Conservation (phyloP, 2,888 invertebrate genomes). For the Euphydryas editha region DNA sequence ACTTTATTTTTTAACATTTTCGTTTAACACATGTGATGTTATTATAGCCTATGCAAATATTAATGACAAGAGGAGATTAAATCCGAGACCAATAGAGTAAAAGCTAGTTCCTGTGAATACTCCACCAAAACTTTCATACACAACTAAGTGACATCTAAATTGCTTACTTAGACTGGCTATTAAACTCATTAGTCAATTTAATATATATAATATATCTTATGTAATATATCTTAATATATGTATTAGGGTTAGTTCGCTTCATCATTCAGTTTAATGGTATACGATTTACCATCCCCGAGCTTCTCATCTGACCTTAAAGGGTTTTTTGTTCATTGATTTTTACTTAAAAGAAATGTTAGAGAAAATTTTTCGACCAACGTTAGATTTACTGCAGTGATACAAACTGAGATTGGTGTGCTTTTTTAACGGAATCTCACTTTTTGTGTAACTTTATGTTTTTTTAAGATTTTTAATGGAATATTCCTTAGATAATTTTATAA, state of each 20-base stretch:
- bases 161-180: background rate
- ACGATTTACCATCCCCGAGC: constrained; percentile 57
- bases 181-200: constrained; percentile 8
- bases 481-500: too few species aligned
- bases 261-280: constrained; percentile 53
- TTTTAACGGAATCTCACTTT: background rate
- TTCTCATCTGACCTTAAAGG: constrained; percentile 35
- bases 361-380: constrained; percentile 26
- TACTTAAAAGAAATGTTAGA: constrained; percentile 30
- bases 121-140: background rate
- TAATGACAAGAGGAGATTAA: too few species aligned
- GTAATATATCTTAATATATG: constrained; percentile 1
- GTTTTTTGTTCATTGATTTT: constrained; percentile 32
- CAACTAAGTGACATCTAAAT: background rate
- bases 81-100: too few species aligned
- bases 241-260: constrained; percentile 42
- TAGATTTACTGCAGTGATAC: constrained; percentile 18
- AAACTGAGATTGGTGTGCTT: constrained; percentile 4
- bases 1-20: too few species aligned
- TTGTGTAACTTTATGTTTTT: too few species aligned
- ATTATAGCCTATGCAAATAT: too few species aligned
- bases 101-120: too few species aligned
- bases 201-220: background rate
- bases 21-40: too few species aligned
- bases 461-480: too few species aligned